Evolutionary conservation across 2,113 vertebrate genomes (phyloP).

Genomic region (Erythrocercus mccallii): DNA sequence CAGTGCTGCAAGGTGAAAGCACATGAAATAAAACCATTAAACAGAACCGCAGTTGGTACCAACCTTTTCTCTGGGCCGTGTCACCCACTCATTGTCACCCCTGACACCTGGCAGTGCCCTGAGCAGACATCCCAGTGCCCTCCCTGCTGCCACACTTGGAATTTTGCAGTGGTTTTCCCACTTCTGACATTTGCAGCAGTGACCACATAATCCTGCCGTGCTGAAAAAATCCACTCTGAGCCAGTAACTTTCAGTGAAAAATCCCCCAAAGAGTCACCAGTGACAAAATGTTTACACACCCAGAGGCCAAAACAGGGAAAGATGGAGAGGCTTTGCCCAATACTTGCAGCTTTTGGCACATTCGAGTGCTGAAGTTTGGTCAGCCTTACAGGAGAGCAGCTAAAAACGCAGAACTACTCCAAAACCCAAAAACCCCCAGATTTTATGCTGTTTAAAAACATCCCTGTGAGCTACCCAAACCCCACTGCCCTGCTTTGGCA

Average conservation of each 20-base stretch:
- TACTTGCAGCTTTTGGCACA: not conserved
- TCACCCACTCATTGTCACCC: not conserved
- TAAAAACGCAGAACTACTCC: not conserved
- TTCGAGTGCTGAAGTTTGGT: fast-evolving
- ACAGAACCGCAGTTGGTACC: not conserved
- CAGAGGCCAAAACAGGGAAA: not conserved
- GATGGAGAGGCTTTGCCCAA: not conserved
- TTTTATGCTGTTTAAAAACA: not conserved
- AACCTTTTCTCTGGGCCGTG: not conserved
- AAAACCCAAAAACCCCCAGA: not conserved
- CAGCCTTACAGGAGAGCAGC: not conserved
- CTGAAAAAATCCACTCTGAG: not conserved
- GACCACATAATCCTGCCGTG: not conserved
- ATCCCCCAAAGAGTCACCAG: not conserved
- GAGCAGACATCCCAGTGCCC: not conserved
- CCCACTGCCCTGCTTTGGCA: fast-evolving
- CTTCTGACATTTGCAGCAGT: not conserved
- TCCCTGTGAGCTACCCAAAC: not conserved
- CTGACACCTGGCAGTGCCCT: not conserved
- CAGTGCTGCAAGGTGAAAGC: slow-evolving; percentile 82
- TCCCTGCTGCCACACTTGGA: not conserved
- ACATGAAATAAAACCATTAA: fast-evolving
- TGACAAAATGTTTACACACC: not conserved
- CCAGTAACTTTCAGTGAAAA: not conserved
- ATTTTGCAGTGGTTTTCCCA: not conserved